Percentiles rank a stretch among this genome's conserved stretches.
Conservation (phyloP, 2,888 invertebrate species). For the Eristalinus sepulchralis region DNA sequence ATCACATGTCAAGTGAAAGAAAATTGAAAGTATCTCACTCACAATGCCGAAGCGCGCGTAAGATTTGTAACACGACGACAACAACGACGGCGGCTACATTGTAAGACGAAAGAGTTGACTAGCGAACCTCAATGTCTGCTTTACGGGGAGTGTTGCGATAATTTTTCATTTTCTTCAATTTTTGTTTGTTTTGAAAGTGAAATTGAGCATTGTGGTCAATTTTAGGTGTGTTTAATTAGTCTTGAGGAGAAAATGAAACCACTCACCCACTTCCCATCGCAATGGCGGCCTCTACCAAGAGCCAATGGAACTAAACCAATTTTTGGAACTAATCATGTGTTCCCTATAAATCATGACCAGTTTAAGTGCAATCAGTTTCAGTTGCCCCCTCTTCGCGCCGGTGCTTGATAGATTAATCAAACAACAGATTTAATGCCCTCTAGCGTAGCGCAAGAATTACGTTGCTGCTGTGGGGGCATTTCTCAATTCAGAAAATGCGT, state of each 20-base stretch:
- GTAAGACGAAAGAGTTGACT: slow-evolving; percentile 47
- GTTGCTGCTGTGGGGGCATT: slow-evolving; percentile 24
- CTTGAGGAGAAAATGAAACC: neutral
- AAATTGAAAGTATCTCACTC: neutral
- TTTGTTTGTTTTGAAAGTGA: slow-evolving; percentile 32
- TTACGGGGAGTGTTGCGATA: neutral
- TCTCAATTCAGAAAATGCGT: slow-evolving; percentile 54
- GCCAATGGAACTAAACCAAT: neutral
- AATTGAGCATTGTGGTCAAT: slow-evolving; percentile 1
- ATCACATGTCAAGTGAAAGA: slow-evolving; percentile 2
- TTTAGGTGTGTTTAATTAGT: neutral
- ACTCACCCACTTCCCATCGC: neutral
- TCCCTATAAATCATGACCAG: neutral
- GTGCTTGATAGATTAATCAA: slow-evolving; percentile 9
- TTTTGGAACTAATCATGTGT: neutral
- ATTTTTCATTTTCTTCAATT: neutral
- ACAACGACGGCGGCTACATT: neutral
- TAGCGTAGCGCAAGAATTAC: slow-evolving; percentile 30
- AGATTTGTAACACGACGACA: neutral
- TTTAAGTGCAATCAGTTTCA: slow-evolving; percentile 5
- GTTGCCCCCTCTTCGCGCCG: neutral
- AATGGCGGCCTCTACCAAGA: neutral
- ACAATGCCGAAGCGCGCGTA: neutral
- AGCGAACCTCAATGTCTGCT: slow-evolving; percentile 17
- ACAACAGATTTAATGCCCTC: slow-evolving; percentile 28